Percentiles rank a stretch among this genome's conserved stretches.
phyloP scores from a whole-genome alignment of 2,888 invertebrate genomes.

The Gerris lacustris region DNA sequence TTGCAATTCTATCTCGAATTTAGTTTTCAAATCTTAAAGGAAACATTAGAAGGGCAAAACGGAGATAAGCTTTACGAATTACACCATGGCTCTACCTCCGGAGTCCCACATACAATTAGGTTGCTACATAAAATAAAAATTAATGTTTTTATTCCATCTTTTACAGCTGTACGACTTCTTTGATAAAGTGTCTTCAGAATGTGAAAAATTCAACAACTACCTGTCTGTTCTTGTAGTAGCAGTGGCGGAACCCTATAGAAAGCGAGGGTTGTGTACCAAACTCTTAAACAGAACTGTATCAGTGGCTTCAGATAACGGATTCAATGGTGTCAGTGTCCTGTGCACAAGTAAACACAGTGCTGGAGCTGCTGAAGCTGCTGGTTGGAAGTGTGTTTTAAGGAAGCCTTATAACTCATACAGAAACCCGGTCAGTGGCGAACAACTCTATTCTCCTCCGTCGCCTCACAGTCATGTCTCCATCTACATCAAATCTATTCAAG shows the following conservation, averaged over 20 bases:
- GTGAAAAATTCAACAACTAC: not conserved
- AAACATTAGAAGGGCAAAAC: no score
- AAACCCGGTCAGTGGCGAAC: not conserved
- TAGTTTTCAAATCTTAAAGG: no score
- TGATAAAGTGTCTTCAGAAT: not conserved
- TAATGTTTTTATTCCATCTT: not conserved
- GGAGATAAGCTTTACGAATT: no score
- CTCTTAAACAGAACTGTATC: not conserved
- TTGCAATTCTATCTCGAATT: no score
- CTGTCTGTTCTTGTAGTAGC: not conserved
- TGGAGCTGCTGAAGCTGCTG: not conserved
- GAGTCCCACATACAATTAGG: no score
- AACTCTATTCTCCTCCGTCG: not conserved
- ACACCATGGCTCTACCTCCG: no score
- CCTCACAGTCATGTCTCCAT: not conserved
- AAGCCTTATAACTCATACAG: not conserved
- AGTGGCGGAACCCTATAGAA: not conserved
- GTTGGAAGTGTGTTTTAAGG: not conserved
- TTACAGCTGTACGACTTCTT: not conserved
- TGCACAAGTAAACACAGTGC: not conserved
- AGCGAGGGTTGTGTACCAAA: not conserved
- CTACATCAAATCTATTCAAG: not conserved
- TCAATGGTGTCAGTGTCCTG: not conserved
- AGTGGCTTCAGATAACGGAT: not conserved
- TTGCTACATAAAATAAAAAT: not conserved